These are phyloP conservation scores for Pseudopleuronectes americanus DNA, from an alignment of 2,797 vertebrate genomes.

Conservation along the genomic window DNA sequence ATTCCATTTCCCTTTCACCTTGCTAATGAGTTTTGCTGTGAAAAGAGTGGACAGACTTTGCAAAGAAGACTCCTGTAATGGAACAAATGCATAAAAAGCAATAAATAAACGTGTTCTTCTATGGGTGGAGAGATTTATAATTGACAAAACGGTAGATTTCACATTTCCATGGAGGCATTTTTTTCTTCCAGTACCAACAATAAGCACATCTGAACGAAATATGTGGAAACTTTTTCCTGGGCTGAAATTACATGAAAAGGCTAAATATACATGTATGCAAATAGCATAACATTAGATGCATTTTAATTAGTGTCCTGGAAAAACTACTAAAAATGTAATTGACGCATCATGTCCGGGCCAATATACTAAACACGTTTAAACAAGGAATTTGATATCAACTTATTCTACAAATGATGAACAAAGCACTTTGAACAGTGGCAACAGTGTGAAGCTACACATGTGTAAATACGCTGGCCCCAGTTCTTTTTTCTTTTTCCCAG, in stretches of 20 bases:
- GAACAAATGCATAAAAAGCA: constrained; percentile 62
- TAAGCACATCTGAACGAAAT: constrained; percentile 35
- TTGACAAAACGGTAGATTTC: constrained; percentile 58
- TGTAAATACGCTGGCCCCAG: constrained; percentile 49
- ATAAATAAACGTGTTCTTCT: constrained; percentile 77
- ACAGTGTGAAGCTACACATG: constrained; percentile 62
- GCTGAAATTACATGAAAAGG: constrained; percentile 29
- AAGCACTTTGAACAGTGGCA: constrained; percentile 64
- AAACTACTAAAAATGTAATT: constrained; percentile 27
- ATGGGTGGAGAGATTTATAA: constrained; percentile 46
- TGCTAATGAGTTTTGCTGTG: constrained; percentile 58
- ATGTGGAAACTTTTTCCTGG: constrained; percentile 30
- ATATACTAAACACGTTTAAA: constrained; percentile 17
- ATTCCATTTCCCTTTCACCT: constrained; percentile 75
- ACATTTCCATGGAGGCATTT: constrained; percentile 65
- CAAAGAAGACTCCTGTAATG: constrained; percentile 58
- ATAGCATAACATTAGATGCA: constrained; percentile 5
- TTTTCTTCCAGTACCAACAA: constrained; percentile 56
- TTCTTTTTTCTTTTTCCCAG: constrained; percentile 4
- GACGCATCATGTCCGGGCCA: not conserved
- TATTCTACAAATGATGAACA: constrained; percentile 22
- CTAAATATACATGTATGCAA: constrained; percentile 19
- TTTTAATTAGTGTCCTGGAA: constrained; percentile 30
- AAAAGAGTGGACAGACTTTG: constrained; percentile 53
- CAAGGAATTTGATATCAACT: constrained; percentile 49